Evolutionary conservation across 2,888 invertebrate species (phyloP).

Genomic region (Dusona sp.): DNA sequence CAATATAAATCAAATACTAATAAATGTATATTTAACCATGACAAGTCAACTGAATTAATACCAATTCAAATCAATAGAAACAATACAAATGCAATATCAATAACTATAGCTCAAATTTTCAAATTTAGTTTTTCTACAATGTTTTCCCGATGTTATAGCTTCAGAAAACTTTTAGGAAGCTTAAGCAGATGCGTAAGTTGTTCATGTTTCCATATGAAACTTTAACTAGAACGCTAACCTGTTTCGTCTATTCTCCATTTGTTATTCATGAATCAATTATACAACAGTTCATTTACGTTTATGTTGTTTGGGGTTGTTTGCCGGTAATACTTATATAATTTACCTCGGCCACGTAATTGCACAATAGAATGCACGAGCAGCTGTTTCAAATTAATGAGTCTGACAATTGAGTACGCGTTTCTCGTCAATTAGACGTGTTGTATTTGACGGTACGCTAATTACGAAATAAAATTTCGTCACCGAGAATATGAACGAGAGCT

Average conservation of each 20-base stretch:
- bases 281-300: slow-evolving; percentile 1
- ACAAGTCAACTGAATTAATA: not conserved
- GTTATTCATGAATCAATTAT: slow-evolving; percentile 30
- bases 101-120: not conserved
- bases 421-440: slow-evolving; percentile 46
- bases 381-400: slow-evolving; percentile 36
- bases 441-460: slow-evolving; percentile 35
- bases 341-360: slow-evolving; percentile 2
- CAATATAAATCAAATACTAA: too few species aligned
- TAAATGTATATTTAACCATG: too few species aligned
- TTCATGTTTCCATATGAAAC: not conserved
- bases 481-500: not conserved
- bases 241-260: not conserved
- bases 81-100: not conserved
- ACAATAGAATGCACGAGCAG: slow-evolving; percentile 11
- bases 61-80: not conserved
- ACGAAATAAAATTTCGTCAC: slow-evolving; percentile 49
- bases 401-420: slow-evolving; percentile 35
- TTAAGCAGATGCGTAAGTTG: not conserved
- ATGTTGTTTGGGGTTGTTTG: slow-evolving; percentile 15
- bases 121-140: not conserved
- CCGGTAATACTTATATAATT: slow-evolving; percentile 31
- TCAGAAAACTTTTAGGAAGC: not conserved
- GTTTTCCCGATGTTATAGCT: not conserved
- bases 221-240: not conserved